phyloP scores from a whole-genome alignment of 92 coral and sea anemone genomes.

The Paragorgia papillata region DNA sequence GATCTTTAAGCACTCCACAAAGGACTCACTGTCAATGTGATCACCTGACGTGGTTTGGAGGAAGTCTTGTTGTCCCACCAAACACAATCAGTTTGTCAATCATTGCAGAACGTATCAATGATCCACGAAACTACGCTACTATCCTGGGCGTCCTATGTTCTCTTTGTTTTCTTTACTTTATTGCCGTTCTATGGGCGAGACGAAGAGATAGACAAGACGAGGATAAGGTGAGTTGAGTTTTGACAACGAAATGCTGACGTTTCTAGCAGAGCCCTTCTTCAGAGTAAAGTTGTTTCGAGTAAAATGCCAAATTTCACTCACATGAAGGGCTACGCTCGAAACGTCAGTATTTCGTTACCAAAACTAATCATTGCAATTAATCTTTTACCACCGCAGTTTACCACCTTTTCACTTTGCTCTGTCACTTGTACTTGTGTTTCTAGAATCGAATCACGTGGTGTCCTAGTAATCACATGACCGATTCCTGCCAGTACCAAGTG shows the following conservation, averaged over 20 bases:
- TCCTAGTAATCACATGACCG: conserved; percentile 77
- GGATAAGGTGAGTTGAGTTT: conserved; percentile 64
- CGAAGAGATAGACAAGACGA: conserved; percentile 71
- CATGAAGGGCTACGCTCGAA: neutral
- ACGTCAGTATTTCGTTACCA: no score
- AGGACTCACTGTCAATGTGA: conserved; percentile 80
- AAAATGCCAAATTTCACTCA: no score
- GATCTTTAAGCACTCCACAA: conserved; percentile 65
- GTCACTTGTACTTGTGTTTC: neutral
- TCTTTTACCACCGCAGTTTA: no score
- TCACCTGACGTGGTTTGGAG: conserved; percentile 96
- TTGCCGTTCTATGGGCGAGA: conserved; percentile 79
- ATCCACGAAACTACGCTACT: conserved; percentile 75
- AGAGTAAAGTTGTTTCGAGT: no score
- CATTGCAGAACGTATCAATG: conserved; percentile 58
- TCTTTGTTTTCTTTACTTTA: conserved; percentile 61
- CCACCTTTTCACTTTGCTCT: neutral
- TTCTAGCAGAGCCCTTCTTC: no score
- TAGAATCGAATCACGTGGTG: conserved; percentile 70
- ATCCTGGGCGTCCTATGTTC: conserved; percentile 71
- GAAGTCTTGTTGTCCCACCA: conserved; percentile 81
- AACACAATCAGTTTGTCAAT: conserved; percentile 62
- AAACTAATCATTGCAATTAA: neutral
- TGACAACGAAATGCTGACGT: no score
- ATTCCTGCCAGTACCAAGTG: conserved; percentile 74